Conservation (phyloP, 2,888 invertebrate genomes). For the Erebia ligea region DNA sequence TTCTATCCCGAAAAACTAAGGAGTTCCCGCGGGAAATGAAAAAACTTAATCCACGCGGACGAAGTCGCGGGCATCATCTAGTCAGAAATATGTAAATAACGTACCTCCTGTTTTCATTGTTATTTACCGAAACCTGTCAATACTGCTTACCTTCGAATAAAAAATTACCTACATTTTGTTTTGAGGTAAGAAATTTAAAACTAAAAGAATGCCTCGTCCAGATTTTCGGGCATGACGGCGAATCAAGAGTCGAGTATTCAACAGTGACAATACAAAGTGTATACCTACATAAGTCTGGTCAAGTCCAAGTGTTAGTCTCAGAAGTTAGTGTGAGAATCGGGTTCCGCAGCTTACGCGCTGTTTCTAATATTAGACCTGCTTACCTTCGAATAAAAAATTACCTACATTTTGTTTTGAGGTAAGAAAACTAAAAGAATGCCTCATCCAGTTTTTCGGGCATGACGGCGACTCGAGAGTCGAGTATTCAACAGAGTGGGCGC, state of each 20-base stretch:
- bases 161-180: too few relatives aligned
- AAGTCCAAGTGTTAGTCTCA: constrained; percentile 31
- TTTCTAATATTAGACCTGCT: neutral
- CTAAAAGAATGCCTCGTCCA: constrained; percentile 48
- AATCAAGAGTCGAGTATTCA: too few relatives aligned
- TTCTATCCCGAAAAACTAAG: too few relatives aligned
- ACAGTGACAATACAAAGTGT: too few relatives aligned
- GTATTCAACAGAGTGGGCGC: constrained; percentile 59
- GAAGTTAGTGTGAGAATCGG: constrained; percentile 25
- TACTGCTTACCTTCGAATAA: too few relatives aligned
- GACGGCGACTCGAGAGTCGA: constrained; percentile 39
- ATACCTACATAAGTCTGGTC: constrained; percentile 34
- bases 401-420: neutral
- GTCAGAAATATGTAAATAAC: too few relatives aligned
- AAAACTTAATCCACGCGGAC: too few relatives aligned
- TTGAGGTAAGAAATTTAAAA: neutral
- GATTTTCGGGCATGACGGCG: too few relatives aligned
- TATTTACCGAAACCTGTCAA: neutral
- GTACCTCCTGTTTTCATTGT: too few relatives aligned
- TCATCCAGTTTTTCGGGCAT: constrained; percentile 17
- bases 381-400: too few relatives aligned
- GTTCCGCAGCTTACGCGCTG: constrained; percentile 24
- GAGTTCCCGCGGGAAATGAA: too few relatives aligned
- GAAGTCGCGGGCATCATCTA: too few relatives aligned
- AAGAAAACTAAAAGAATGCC: neutral